These are phyloP conservation scores for Myrmecobius fasciatus DNA, from an alignment of 2,113 vertebrate species.

Conservation along the genomic window DNA sequence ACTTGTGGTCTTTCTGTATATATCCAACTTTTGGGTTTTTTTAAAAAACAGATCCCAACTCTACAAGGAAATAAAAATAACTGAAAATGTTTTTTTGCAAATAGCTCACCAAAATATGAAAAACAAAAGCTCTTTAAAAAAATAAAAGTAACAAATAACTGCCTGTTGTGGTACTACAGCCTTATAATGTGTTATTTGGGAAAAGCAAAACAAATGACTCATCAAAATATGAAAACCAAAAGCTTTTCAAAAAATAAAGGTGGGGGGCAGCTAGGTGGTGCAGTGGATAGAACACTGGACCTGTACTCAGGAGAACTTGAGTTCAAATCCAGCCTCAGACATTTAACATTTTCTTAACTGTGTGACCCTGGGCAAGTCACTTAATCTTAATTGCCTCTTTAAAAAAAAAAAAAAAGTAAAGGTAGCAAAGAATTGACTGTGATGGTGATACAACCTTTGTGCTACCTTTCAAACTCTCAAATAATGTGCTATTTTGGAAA, in stretches of 20 bases:
- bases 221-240: slow-evolving; percentile 26
- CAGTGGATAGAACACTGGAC: too few species aligned
- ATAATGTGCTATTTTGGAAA: not conserved
- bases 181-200: not conserved
- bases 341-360: too few species aligned
- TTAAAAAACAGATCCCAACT: not conserved
- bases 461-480: not conserved
- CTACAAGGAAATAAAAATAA: not conserved
- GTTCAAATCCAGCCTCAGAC: too few species aligned
- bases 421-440: not conserved
- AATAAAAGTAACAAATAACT: not conserved
- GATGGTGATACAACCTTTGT: not conserved
- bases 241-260: too few species aligned
- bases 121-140: not conserved
- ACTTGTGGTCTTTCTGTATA: not conserved
- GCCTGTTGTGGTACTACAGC: not conserved
- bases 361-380: too few species aligned
- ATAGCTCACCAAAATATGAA: slow-evolving; percentile 32
- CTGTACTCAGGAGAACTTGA: too few species aligned
- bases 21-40: slow-evolving; percentile 4
- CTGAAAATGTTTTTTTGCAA: not conserved
- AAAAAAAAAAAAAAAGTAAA: not conserved
- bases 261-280: too few species aligned
- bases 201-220: slow-evolving; percentile 12
- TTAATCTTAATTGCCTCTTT: too few species aligned